Evolutionary conservation across 2,113 vertebrate genomes (phyloP), one percentile per base, ranked within the genome.

Genomic region (Cottus gobio): DNA sequence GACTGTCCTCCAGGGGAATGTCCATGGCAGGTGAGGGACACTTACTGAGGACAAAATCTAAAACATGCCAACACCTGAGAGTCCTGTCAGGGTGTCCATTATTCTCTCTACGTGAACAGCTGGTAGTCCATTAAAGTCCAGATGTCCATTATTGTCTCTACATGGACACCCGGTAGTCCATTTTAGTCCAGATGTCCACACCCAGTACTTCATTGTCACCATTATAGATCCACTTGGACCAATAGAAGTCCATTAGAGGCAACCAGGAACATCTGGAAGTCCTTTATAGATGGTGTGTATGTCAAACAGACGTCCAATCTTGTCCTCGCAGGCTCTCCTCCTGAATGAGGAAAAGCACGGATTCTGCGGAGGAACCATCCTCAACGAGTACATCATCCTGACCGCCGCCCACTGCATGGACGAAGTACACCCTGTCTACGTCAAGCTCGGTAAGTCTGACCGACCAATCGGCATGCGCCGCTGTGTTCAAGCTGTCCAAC

Each of bases 341-440:
- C 0, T 99, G 36, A 93, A 95, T 0, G 95, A 98, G 34, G 76
- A 94, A 0, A 62, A 93, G 0, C 83, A 84, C 0, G 96, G 94
- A 0, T 97, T 97, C 93, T 99, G 98, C 6, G 98, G 98, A 8
- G 97, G 97, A 79, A 99, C 97, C 15, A 95, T 99, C 90, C 79
- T 99, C 56, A 97, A 71, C 1, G 78, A 95, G 26, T 87, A 93
- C 60, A 92, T 95, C 37, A 56, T 99, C 69, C 94, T 99, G 73
- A 97, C 96, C 0, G 97, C 97, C 0, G 97, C 97, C 61, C 97
- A 98, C 86, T 99, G 98, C 73, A 95, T 98, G 39, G 95, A 95
- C 76, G 92, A 97, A 13, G n/a, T n/a, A 89, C 95, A 30, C 93
- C 87, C 67, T 90, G 94, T 97, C 77, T 95, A 82, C 74, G 86